phyloP scores from a whole-genome alignment of 2,113 vertebrate species.

The Blennius ocellaris region DNA sequence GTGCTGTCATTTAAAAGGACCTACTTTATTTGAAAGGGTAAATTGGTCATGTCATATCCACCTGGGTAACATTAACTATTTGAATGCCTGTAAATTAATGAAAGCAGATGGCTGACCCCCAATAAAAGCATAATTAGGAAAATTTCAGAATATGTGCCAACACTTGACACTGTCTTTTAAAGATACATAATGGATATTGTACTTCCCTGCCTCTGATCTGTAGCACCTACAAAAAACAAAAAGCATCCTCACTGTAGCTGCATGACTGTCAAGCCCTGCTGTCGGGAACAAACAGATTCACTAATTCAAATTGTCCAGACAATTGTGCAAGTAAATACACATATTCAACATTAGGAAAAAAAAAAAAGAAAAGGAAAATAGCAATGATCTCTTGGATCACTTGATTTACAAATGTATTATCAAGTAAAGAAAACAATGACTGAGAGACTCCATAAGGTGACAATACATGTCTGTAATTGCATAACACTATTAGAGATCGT shows the following conservation, averaged over 20 bases:
- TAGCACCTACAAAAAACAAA: constrained; percentile 17
- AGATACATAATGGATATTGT: constrained; percentile 27
- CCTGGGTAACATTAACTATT: background rate
- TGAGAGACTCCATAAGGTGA: too few relatives aligned
- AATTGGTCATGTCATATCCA: constrained; percentile 16
- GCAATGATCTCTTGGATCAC: background rate
- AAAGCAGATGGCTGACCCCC: background rate
- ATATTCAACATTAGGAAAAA: too few relatives aligned
- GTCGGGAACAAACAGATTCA: constrained; percentile 23
- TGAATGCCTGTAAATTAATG: background rate
- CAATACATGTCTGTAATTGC: background rate
- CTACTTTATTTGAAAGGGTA: constrained; percentile 12
- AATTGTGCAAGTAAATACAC: background rate
- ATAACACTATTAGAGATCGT: background rate
- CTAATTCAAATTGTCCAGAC: constrained; percentile 13
- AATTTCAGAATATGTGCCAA: constrained; percentile 18
- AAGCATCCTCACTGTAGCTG: constrained; percentile 11
- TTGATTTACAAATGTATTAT: background rate
- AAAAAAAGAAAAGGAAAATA: too few relatives aligned
- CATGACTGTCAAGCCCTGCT: constrained; percentile 48
- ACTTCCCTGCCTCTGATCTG: constrained; percentile 31
- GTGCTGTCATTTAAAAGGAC: constrained; percentile 18
- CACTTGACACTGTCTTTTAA: background rate
- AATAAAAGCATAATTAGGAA: constrained; percentile 13
- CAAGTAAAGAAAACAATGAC: too few relatives aligned